Conservation (phyloP, 2,888 invertebrate genomes). For the Tinea pellionella region DNA sequence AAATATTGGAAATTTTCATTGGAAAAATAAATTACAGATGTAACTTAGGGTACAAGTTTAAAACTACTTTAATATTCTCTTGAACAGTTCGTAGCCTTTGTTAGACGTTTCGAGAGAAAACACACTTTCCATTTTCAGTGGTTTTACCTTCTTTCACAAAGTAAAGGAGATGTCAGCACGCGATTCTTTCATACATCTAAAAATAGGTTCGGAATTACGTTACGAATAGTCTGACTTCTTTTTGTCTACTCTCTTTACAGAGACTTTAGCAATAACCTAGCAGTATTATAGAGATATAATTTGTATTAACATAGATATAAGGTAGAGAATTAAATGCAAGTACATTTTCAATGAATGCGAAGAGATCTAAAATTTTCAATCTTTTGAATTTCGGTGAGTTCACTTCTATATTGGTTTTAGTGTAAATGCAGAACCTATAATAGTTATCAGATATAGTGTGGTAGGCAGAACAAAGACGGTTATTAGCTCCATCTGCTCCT, state of each 20-base stretch:
- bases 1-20: no score
- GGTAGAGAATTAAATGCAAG: no score
- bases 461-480: no score
- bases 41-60: neutral
- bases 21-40: no score
- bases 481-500: no score
- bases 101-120: neutral
- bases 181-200: conserved; percentile 9
- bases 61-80: neutral
- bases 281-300: neutral
- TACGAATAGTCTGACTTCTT: neutral
- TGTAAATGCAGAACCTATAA: no score
- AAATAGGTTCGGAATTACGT: neutral
- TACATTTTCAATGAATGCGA: no score
- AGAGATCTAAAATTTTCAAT: no score
- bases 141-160: conserved; percentile 2
- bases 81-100: neutral
- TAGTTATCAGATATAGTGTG: no score
- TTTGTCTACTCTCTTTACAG: neutral
- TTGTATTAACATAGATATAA: no score
- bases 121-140: conserved; percentile 5
- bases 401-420: no score
- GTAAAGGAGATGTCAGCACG: conserved; percentile 4
- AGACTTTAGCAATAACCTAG: neutral
- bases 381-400: no score